Conservation (phyloP, 2,113 vertebrate species). For the Corythornis vintsioides region DNA sequence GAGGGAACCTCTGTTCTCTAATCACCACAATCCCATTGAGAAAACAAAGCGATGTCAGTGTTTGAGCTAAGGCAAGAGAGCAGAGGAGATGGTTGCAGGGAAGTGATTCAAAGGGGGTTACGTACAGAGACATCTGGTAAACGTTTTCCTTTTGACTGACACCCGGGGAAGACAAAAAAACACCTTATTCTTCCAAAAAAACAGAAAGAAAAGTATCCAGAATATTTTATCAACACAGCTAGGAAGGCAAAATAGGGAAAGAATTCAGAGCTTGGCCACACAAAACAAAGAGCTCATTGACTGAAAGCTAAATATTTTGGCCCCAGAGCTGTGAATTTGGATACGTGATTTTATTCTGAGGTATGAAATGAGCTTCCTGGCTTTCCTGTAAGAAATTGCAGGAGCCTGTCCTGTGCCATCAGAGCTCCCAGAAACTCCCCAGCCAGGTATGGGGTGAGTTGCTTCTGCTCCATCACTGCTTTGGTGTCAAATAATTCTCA, state of each 20-base stretch:
- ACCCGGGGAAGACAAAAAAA: background rate
- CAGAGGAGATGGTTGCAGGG: background rate
- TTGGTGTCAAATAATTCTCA: background rate
- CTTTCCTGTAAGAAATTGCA: background rate
- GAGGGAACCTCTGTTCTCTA: background rate
- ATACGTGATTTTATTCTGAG: background rate
- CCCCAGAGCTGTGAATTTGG: background rate
- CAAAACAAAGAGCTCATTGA: background rate
- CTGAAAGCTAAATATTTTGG: background rate
- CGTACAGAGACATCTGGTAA: background rate
- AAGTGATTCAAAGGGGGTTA: background rate
- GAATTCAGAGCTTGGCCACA: background rate
- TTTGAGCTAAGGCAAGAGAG: background rate
- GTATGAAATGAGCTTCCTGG: background rate
- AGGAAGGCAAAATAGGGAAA: slow-evolving; percentile 21
- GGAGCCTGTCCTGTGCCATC: background rate
- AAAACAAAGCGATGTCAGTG: background rate
- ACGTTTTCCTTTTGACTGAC: slow-evolving; percentile 3
- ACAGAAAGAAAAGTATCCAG: background rate
- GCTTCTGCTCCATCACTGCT: background rate
- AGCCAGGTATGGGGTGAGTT: accelerated
- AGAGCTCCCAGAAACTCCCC: background rate
- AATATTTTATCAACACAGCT: slow-evolving; percentile 24
- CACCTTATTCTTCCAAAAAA: slow-evolving; percentile 5
- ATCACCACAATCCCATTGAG: background rate